Base-by-base conservation (phyloP, 2,888 invertebrate genomes). In the Campopleginae sp. region DNA sequence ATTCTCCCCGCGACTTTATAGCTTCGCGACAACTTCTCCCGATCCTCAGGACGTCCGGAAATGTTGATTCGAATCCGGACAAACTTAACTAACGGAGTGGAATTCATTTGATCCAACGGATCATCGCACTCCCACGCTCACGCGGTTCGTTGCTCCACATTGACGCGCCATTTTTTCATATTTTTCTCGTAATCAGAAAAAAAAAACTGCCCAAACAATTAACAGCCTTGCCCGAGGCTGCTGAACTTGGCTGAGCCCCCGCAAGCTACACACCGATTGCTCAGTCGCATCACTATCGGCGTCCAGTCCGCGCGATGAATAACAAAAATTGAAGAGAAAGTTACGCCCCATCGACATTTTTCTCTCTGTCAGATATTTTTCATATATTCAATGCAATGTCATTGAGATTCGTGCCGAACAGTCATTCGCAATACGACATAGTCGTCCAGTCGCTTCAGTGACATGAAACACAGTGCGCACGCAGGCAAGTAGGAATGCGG, bases 331-430 rank as follows among this genome's bases (percentile, higher is more conserved):
- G 46, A 74, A 58, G n/a, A 58, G 23, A 10, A 42, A 38, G 19
- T n/a, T n/a, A 14, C 51, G 48, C 46, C 5, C 46, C 6, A 12
- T 58, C 58, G 66, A 42, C 51, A n/a, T 72, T 58, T 77, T 68
- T 54, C 27, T 54, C 27, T 33, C 68, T 19, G n/a, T 14, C 42
- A 27, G 19, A 19, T 23, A 23, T 51, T 84, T 77, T 81, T 78
- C 72, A 80, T 81, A 74, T 78, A 84, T 84, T 77, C 80, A 44
- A 74, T 61, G 51, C 33, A 78, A 77, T 74, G 38, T 80, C 58
- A 84, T 81, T 77, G 77, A 68, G 77, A 78, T 81, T 63, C 77
- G 66, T 58, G 46, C 8, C 46, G 74, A 77, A 81, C 80, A 44
- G 76, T 80, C 44, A 76, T 80, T 75, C 80, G 68, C 65, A 12